These are phyloP conservation scores for Zoanthus solanderi DNA, from an alignment of 92 coral and sea anemone genomes.

Conservation along the genomic window DNA sequence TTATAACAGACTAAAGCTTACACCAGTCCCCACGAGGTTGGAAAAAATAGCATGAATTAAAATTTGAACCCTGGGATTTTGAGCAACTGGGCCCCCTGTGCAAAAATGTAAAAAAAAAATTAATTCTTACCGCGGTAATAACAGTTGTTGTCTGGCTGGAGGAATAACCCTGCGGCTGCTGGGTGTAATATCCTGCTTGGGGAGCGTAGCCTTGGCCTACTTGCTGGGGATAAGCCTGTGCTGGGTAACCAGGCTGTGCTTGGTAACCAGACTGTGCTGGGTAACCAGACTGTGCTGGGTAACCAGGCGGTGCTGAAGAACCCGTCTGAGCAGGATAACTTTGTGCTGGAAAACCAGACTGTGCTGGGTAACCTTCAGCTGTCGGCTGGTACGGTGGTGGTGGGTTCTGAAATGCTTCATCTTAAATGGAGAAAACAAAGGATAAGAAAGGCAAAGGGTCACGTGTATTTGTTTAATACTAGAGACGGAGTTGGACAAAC, in stretches of 20 bases:
- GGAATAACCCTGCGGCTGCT: not conserved
- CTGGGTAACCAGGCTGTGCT: slow-evolving; percentile 2
- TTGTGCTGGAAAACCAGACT: not conserved
- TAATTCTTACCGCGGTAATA: not conserved
- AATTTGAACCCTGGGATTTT: no score
- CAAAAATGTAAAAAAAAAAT: no score
- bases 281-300: not conserved
- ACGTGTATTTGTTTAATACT: no score
- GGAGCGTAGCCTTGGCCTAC: not conserved
- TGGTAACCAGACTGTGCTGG: not conserved
- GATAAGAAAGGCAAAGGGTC: not conserved
- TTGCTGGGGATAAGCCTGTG: not conserved
- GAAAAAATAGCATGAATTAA: no score
- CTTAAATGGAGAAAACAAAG: not conserved
- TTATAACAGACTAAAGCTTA: no score
- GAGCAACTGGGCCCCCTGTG: no score
- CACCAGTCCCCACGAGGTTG: no score
- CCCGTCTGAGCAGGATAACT: not conserved
- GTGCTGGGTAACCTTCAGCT: not conserved
- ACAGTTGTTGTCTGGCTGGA: not conserved
- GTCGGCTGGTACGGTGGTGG: no score
- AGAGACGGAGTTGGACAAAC: no score
- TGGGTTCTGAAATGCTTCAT: not conserved
- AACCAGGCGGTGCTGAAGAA: not conserved
- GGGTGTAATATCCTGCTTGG: not conserved